Conservation (phyloP, 2,888 invertebrate species). For the Orthosia gothica region DNA sequence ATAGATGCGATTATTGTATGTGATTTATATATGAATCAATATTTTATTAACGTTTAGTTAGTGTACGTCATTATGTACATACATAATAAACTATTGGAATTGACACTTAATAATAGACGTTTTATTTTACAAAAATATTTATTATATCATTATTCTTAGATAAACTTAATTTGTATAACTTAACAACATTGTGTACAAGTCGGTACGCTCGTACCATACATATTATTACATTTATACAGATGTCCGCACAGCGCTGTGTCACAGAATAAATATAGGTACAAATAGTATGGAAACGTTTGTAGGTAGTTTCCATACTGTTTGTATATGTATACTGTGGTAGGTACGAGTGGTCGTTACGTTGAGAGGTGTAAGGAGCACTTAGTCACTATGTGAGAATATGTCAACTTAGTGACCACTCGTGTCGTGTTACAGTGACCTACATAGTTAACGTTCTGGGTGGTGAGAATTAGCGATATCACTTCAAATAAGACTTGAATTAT, state of each 20-base stretch:
- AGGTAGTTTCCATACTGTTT: no score
- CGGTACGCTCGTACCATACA: not conserved
- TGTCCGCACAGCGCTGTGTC: not conserved
- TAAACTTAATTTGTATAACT: slow-evolving; percentile 78
- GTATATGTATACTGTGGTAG: no score
- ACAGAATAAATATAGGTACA: no score
- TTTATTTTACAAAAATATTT: slow-evolving; percentile 65
- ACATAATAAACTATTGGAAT: slow-evolving; percentile 50
- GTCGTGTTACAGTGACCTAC: not conserved
- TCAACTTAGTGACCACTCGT: not conserved
- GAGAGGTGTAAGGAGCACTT: slow-evolving; percentile 13
- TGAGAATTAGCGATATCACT: slow-evolving; percentile 16
- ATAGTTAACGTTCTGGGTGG: not conserved
- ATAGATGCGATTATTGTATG: slow-evolving; percentile 17
- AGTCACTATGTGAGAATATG: slow-evolving; percentile 19
- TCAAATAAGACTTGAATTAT: not conserved
- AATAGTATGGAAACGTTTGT: no score
- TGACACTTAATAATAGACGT: slow-evolving; percentile 1
- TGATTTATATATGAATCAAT: slow-evolving; percentile 29
- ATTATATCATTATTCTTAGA: slow-evolving; percentile 78
- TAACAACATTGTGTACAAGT: slow-evolving; percentile 71
- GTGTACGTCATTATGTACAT: slow-evolving; percentile 15
- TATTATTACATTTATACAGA: slow-evolving; percentile 19
- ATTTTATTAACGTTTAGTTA: slow-evolving; percentile 48
- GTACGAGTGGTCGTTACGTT: not conserved